Evolutionary conservation across 1,140 invertebrate genomes (phyloP), one percentile per base, ranked within the genome.

Genomic region (Globodera rostochiensis): DNA sequence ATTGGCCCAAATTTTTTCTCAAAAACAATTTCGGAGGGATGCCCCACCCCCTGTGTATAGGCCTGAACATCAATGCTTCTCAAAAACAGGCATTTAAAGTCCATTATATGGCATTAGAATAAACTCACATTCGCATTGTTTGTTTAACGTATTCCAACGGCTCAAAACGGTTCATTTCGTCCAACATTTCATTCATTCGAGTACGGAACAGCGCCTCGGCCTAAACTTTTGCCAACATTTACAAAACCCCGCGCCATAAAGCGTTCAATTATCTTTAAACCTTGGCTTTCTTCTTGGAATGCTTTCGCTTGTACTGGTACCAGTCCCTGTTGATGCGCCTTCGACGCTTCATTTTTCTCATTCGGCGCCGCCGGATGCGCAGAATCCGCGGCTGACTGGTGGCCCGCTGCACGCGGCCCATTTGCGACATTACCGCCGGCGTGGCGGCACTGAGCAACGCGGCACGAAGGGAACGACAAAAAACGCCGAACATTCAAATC

Each of bases 271-370:
- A 0, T 15, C 7, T 36, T 49, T 21, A 74, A 21, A 86, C 85
- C 73, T 81, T 87, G 15, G 84, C 73, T 53, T 88, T 88, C 73
- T 88, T 88, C 66, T 88, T 81, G 5, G 83, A 57, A 60, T 88
- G 87, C 60, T 83, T 86, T 46, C 83, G 89, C 47, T 86, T 79
- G 66, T 88, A 87, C 82, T 89, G 88, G 78, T 83, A 88, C 76
- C 70, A 89, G 50, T 88, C 88, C 47, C 88, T 80, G 46, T 87
- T 77, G 60, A 83, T 87, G 19, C 87, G 83, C 88, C 86, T 88
- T 69, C 79, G 75, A 67, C 87, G 50, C 85, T 88, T 88, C 53
- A 88, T 87, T 64, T 88, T 88, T 77, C 88, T 89, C 87, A 88
- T 88, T 80, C 89, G 89, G 64, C 87, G 88, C 69, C 87, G 71